phyloP scores from a whole-genome alignment of 2,888 invertebrate species.

The Spodoptera littoralis region DNA sequence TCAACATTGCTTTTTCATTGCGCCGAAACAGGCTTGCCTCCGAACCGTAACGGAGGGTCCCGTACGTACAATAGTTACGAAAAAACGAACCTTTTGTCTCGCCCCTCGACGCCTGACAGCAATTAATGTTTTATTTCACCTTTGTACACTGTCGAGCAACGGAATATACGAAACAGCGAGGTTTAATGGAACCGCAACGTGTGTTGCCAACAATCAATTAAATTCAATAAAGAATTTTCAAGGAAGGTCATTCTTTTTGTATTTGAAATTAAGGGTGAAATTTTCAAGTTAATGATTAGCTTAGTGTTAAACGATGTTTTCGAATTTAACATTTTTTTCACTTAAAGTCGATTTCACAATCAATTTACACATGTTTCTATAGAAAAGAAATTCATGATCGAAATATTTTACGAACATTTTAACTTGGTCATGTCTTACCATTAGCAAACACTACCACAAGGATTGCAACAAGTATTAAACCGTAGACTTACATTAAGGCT shows the following conservation, averaged over 20 bases:
- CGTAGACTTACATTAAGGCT: too few species aligned
- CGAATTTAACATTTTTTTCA: background rate
- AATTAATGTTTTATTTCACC: conserved; percentile 86
- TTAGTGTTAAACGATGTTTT: conserved; percentile 3
- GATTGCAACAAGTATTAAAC: too few species aligned
- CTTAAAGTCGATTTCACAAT: too few species aligned
- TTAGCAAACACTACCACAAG: too few species aligned
- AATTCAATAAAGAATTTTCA: conserved; percentile 55
- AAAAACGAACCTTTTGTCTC: conserved; percentile 80
- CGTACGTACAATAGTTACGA: conserved; percentile 80
- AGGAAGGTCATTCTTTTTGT: conserved; percentile 44
- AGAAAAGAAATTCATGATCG: too few species aligned
- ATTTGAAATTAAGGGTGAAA: conserved; percentile 23
- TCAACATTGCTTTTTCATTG: conserved; percentile 56
- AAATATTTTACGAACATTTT: too few species aligned
- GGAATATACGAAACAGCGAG: conserved; percentile 60
- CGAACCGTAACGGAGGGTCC: conserved; percentile 81
- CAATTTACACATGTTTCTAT: too few species aligned
- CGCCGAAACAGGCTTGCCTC: conserved; percentile 63
- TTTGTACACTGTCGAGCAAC: conserved; percentile 70
- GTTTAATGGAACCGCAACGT: conserved; percentile 54
- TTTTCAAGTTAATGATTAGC: background rate
- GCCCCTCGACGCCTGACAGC: conserved; percentile 78
- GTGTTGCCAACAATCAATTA: conserved; percentile 58
- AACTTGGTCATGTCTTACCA: too few species aligned